Evolutionary conservation across 2,888 invertebrate genomes (phyloP).

Genomic region (Rhabditoides inermis): DNA sequence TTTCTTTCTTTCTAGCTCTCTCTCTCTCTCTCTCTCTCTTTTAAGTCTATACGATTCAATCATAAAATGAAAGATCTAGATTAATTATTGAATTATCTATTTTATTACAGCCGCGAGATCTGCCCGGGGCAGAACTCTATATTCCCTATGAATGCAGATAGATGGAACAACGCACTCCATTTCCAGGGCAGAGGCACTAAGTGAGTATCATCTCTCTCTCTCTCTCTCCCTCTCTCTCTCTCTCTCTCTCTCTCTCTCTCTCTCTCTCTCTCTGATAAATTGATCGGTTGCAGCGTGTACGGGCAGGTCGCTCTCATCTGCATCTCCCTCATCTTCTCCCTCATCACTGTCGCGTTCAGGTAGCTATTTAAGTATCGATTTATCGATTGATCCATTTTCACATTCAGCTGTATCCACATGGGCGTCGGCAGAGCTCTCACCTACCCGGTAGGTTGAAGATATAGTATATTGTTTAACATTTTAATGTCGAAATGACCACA

Average conservation of each 20-base stretch:
- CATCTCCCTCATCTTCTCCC: conserved; percentile 41
- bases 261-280: background rate
- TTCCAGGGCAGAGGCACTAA: conserved; percentile 50
- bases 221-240: background rate
- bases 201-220: too few relatives aligned
- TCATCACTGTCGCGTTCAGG: conserved; percentile 43
- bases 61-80: background rate
- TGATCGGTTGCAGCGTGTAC: conserved; percentile 41
- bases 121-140: conserved; percentile 49
- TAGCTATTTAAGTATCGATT: too few relatives aligned
- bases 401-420: conserved; percentile 43
- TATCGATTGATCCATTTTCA: too few relatives aligned
- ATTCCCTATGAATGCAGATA: conserved; percentile 52
- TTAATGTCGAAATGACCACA: too few relatives aligned
- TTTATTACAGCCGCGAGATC: conserved; percentile 24
- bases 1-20: too few relatives aligned
- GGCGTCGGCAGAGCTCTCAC: conserved; percentile 31
- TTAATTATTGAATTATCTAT: background rate
- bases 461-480: too few relatives aligned
- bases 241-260: background rate
- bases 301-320: conserved; percentile 50
- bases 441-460: conserved; percentile 27
- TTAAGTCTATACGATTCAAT: too few relatives aligned
- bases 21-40: too few relatives aligned
- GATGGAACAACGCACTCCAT: conserved; percentile 49